Base-by-base conservation (phyloP, 2,888 invertebrate genomes). In the Metalampra italica region DNA sequence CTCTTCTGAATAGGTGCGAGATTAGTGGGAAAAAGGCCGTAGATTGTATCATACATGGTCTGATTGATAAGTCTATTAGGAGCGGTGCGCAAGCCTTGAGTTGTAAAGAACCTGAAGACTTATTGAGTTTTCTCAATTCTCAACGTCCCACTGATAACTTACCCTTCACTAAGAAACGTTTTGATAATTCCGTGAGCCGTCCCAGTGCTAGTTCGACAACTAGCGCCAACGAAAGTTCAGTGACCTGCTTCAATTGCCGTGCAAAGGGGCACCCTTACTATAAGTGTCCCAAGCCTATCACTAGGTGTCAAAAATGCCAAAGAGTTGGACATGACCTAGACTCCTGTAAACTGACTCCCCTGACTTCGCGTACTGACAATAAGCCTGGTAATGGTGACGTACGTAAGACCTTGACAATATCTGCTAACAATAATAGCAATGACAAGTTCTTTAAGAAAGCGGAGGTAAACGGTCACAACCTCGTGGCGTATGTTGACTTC, bases 1-100 rank as follows among this genome's bases (percentile, higher is more conserved):
- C 43, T n/a, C 32, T 58, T 9, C 9, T 56, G 29, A 56, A 47
- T 46, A 45, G 55, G 29, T 56, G 56, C 39, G 52, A 53, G 15
- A 56, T 59, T 29, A 43, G 9, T 29, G 59, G 54, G 0, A 53
- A 45, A n/a, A 52, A 57, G 29, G 63, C 59, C 1, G 62, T 64
- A 7, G 59, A 61, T 34, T 63, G 63, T 43, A 37, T 62, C 7
- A 43, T 62, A 11, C 47, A 59, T 15, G 61, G 60, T 7, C 52
- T 56, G 29, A 38, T 7, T 7, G 57, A 64, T 43, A 49, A 32
- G 7, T 48, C 55, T 8, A 46, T 59, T 12, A 42, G 52, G 11
- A 56, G 40, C 12, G 45, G 56, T 15, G 58, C 57, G 3, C 56
- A 57, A 36, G 51, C 56, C 8, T 29, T 57, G 11, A 52, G 43